Evolutionary conservation across 2,797 vertebrate species (phyloP).

Genomic region (Nannoperca obscura): DNA sequence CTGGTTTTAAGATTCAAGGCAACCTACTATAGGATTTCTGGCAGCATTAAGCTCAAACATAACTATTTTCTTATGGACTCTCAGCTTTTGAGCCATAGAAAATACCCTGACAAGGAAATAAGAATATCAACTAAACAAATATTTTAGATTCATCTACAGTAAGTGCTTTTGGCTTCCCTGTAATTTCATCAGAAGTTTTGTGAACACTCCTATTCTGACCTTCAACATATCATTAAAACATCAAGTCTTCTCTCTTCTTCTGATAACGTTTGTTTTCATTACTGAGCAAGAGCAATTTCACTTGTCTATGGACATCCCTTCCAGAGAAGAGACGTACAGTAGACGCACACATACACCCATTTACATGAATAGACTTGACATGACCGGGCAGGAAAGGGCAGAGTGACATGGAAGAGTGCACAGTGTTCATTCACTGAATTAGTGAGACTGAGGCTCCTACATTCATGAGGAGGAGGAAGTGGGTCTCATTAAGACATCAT

Average conservation of each 20-base stretch:
- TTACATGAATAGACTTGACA: conserved; percentile 14
- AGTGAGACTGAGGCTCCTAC: conserved; percentile 13
- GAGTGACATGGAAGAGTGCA: conserved; percentile 38
- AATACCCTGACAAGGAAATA: conserved; percentile 1
- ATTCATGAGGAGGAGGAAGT: neutral
- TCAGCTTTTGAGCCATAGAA: neutral
- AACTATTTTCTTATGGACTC: neutral
- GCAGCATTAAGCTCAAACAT: neutral
- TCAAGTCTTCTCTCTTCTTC: neutral
- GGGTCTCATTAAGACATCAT: conserved; percentile 7
- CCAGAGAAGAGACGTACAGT: conserved; percentile 9
- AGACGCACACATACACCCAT: conserved; percentile 8
- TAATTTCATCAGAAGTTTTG: neutral
- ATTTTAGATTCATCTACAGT: neutral
- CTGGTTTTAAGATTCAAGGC: conserved; percentile 1
- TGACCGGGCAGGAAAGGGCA: conserved; percentile 37
- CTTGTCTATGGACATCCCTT: conserved; percentile 17
- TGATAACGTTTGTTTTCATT: conserved; percentile 4
- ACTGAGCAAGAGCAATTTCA: conserved; percentile 2
- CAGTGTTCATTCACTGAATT: conserved; percentile 28
- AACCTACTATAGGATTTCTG: neutral
- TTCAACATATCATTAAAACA: neutral
- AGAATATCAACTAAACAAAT: neutral
- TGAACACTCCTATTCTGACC: neutral
- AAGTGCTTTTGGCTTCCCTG: neutral